Base-by-base conservation (phyloP, 1,140 invertebrate genomes). In the Drosophila kepulauana region DNA sequence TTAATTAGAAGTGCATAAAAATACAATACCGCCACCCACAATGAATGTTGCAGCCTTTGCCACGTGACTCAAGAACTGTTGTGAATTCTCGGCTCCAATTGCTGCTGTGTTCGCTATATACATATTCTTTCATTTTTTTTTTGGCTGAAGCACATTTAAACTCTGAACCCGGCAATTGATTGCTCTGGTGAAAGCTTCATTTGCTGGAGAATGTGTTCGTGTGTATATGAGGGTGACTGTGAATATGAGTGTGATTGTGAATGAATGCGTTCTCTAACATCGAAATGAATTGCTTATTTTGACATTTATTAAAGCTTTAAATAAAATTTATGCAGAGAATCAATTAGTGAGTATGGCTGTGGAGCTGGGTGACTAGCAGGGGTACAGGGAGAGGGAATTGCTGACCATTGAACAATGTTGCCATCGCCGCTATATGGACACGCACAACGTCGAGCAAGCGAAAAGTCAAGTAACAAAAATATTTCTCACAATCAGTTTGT, bases 221-320 rank as follows among this genome's bases (percentile, higher is more conserved):
- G 59, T 43, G 8, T 28, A 45, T 25, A 16, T 62, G 25, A 20
- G 33, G n/a, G 25, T 46, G 33, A 13, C 11, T 45, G n/a, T 52
- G 13, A n/a, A 15, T 61, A 56, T 61, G 46, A 7, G 25, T 20
- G 43, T 54, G 51, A 38, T 41, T 63, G 28, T 51, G 65, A 73
- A 78, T 82, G 66, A 78, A 71, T 67, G 64, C 58, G 71, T 79
- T 76, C 79, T 91, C 85, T 89, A 88, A 88, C 85, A 91, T 91
- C 87, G 75, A 91, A 91, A 91, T 91, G 87, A 91, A 91, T 91
- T 91, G 87, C 88, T 91, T 91, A 91, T 91, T 91, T 91, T 91
- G 88, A 91, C 88, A 91, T 91, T 91, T 91, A 91, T 91, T 88
- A 82, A 84, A 81, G 87, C 88, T 91, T 91, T 91, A 88, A 91